Base-by-base conservation (phyloP, 2,888 invertebrate species). In the Nebria brevicollis region DNA sequence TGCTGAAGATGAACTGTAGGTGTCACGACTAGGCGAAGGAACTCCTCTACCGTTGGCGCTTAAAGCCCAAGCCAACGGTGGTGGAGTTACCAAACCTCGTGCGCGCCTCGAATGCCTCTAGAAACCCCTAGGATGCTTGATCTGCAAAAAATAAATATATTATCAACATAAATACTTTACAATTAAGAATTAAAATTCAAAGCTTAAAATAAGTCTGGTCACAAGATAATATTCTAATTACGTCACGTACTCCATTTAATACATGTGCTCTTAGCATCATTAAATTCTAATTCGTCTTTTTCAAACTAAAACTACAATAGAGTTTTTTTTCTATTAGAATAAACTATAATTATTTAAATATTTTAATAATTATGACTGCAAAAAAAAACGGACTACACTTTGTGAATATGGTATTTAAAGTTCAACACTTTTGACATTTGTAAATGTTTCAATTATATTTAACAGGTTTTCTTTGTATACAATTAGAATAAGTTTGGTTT, bases 81-180 rank as follows among this genome's bases (percentile, higher is more conserved):
- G 94, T 94, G 94, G 94, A 94, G 94, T 94, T 94, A 94, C 94
- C 94, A 94, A 90, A 90, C 93, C 93, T 91, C 89, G 87, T 84
- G 84, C 84, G 83, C 77, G 77, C 73, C 25, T 66, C 65, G 65
- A n/a, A 3, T 65, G 65, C 65, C 65, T 65, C 13, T 65, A 65
- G 15, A 65, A 65, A 65, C 7, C 4, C 5, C 1, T 34, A 4
- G 34, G 34, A 34, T 34, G 2, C 5, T 34, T 34, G 34, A 20
- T 34, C 34, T 34, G 34, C 34, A 34, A 34, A 34, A 34, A 34
- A 34, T 4, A 34, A 34, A 34, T 34, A 34, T 34, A 34, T 34
- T 34, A 34, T 20, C 4, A 34, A 34, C 34, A 34, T 34, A 34
- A 34, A 4, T 2, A 34, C 4, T 34, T 34, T 34, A 5, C 4